These are phyloP conservation scores for Eudasyphora cyanicolor DNA, from an alignment of 2,888 invertebrate species.

Conservation along the genomic window DNA sequence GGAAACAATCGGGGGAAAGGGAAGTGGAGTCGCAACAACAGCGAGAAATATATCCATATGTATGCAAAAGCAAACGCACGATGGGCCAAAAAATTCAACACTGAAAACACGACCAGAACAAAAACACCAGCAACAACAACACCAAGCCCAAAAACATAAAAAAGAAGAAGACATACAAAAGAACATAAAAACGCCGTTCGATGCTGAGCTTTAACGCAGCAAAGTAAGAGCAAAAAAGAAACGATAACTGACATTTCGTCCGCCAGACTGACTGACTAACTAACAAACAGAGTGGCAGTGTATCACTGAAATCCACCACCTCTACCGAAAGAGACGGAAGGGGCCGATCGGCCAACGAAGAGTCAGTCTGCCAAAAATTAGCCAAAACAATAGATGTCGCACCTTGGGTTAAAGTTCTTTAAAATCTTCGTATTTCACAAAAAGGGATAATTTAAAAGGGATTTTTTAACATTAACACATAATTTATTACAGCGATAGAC, in stretches of 20 bases:
- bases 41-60: background rate
- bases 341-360: background rate
- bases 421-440: too few species aligned
- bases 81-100: slow-evolving; percentile 11
- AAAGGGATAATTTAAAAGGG: too few species aligned
- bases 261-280: background rate
- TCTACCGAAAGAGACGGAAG: background rate
- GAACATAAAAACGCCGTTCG: background rate
- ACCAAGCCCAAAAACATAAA: background rate
- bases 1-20: slow-evolving; percentile 20
- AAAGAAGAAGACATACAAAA: background rate
- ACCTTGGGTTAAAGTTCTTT: too few species aligned
- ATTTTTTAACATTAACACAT: too few species aligned
- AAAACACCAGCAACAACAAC: background rate
- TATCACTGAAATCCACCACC: background rate
- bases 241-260: background rate
- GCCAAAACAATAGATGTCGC: background rate
- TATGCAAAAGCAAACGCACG: background rate
- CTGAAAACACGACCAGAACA: background rate
- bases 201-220: background rate
- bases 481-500: too few species aligned
- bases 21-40: background rate
- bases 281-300: too few species aligned
- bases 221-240: background rate
- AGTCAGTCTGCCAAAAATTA: background rate